Conservation (phyloP, 2,888 invertebrate genomes). For the Oxytorus armatus region DNA sequence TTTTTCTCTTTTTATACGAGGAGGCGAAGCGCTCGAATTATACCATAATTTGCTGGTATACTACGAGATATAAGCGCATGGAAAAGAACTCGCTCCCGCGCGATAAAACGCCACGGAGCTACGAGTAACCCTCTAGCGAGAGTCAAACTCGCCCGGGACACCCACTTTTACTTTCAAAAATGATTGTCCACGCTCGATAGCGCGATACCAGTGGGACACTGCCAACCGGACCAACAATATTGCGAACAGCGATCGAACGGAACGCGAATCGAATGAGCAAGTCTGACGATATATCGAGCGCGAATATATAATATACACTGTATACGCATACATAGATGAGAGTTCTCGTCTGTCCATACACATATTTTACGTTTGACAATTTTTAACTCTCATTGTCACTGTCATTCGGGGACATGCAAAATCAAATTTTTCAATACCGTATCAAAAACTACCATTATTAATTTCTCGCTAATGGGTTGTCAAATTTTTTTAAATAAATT, state of each 20-base stretch:
- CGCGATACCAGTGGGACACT: slow-evolving; percentile 55
- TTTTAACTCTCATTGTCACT: too few relatives aligned
- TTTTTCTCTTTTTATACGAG: too few relatives aligned
- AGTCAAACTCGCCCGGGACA: slow-evolving; percentile 68
- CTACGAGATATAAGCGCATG: too few relatives aligned
- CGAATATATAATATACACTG: slow-evolving; percentile 4
- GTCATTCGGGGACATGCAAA: too few relatives aligned
- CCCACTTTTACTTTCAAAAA: slow-evolving; percentile 78
- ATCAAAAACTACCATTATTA: too few relatives aligned
- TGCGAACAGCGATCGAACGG: slow-evolving; percentile 46
- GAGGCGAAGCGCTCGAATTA: too few relatives aligned
- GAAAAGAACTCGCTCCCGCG: slow-evolving; percentile 4
- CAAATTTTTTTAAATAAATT: too few relatives aligned
- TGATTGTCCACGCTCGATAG: slow-evolving; percentile 70
- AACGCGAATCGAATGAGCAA: slow-evolving; percentile 7
- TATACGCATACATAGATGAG: not conserved
- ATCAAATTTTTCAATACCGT: too few relatives aligned
- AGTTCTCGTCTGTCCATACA: too few relatives aligned
- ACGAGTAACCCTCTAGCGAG: slow-evolving; percentile 31
- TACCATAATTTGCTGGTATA: too few relatives aligned
- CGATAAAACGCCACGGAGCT: slow-evolving; percentile 27
- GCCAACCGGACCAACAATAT: slow-evolving; percentile 53
- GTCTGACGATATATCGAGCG: not conserved
- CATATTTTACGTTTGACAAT: too few relatives aligned
- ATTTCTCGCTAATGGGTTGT: too few relatives aligned